These are phyloP conservation scores for Drosophila paranaensis DNA, from an alignment of 2,888 invertebrate genomes.

Conservation along the genomic window DNA sequence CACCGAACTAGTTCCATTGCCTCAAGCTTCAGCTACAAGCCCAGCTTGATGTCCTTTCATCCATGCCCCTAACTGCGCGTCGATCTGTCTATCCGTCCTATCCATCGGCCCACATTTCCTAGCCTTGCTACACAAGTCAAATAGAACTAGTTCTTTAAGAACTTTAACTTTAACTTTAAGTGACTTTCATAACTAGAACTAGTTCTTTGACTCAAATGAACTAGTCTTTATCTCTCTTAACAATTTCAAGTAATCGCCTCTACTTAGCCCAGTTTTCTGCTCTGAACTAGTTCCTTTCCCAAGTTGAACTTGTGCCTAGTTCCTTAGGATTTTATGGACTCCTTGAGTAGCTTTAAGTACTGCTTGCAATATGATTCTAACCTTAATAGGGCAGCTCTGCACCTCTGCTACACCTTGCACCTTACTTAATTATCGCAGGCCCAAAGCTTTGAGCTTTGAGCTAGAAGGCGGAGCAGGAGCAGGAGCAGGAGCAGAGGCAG, in stretches of 20 bases:
- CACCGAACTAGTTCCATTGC: neutral
- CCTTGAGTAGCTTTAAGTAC: neutral
- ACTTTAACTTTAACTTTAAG: no score
- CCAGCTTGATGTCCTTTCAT: no score
- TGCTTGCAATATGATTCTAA: neutral
- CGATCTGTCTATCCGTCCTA: no score
- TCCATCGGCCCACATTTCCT: no score
- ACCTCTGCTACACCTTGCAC: constrained; percentile 1
- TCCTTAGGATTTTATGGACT: neutral
- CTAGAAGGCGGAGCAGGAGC: neutral
- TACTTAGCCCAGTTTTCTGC: neutral
- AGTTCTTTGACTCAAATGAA: neutral
- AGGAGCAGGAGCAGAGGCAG: no score
- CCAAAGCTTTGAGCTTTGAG: constrained; percentile 22
- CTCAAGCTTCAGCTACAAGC: no score
- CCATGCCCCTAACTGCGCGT: no score
- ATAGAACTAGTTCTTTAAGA: neutral
- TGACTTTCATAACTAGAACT: neutral
- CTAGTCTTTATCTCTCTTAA: neutral
- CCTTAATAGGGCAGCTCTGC: constrained; percentile 3
- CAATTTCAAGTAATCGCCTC: neutral
- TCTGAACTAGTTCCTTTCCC: neutral
- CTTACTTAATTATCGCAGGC: constrained; percentile 5
- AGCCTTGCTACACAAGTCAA: no score
- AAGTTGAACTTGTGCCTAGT: neutral